Conservation (phyloP, 2,113 vertebrate species). For the Solea solea region DNA sequence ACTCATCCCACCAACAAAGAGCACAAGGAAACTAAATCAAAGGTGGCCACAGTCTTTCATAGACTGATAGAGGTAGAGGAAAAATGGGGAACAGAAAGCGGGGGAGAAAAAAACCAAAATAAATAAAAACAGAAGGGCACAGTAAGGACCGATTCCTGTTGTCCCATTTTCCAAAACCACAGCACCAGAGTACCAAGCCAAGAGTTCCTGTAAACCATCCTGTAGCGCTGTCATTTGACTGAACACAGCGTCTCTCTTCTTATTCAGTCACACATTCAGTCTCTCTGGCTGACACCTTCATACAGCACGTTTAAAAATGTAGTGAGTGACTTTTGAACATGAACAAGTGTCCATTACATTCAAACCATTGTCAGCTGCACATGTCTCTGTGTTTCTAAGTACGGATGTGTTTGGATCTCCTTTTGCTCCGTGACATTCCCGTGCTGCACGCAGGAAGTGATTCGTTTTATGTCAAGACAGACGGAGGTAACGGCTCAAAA, state of each 20-base stretch:
- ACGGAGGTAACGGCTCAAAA: no score
- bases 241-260: constrained; percentile 31
- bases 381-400: no score
- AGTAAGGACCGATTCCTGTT: constrained; percentile 63
- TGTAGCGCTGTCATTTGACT: constrained; percentile 41
- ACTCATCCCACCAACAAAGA: constrained; percentile 48
- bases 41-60: constrained; percentile 56
- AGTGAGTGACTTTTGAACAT: no score
- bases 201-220: constrained; percentile 67
- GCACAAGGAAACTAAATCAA: constrained; percentile 62
- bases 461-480: no score
- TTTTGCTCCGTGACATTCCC: no score
- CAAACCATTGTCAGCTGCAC: no score
- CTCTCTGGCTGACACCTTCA: constrained; percentile 20
- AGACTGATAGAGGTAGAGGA: constrained; percentile 22
- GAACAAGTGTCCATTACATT: no score
- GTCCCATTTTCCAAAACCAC: constrained; percentile 72
- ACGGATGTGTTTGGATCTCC: no score
- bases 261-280: constrained; percentile 38
- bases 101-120: background rate
- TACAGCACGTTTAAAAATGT: constrained; percentile 20
- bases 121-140: constrained; percentile 54
- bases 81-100: constrained; percentile 2
- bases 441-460: no score
- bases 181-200: constrained; percentile 47